Conservation (phyloP, 2,113 vertebrate genomes). For the Ardeotis arabs region DNA sequence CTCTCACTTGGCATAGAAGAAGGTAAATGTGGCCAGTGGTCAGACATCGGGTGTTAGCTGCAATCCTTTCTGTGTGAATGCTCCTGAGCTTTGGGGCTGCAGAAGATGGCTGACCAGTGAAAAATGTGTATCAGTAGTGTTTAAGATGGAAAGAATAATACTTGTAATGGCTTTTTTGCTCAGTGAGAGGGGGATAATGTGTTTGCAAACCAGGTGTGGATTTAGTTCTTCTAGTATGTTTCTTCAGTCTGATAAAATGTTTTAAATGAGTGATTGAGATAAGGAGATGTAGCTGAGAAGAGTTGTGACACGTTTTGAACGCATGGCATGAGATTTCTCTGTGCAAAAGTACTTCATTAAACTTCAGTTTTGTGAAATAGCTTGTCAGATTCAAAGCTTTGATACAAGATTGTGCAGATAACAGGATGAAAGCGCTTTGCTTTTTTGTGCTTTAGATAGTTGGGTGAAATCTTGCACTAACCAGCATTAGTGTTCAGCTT, state of each 20-base stretch:
- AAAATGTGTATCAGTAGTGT: neutral
- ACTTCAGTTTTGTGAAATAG: neutral
- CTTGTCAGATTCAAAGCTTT: neutral
- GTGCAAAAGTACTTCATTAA: neutral
- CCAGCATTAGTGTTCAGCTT: neutral
- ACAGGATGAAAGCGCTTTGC: neutral
- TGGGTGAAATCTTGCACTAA: neutral
- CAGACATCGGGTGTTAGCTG: neutral
- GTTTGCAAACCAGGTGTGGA: neutral
- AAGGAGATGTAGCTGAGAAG: neutral
- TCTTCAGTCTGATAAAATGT: neutral
- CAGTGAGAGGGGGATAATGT: too few relatives aligned
- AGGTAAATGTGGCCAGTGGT: neutral
- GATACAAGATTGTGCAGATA: neutral
- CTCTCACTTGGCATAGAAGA: neutral
- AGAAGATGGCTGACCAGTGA: neutral
- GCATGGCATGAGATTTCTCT: fast-evolving
- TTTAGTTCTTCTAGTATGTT: neutral
- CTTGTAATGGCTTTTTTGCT: neutral
- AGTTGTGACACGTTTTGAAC: neutral
- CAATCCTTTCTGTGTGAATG: neutral
- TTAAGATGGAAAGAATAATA: neutral
- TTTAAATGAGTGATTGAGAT: neutral
- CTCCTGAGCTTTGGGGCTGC: neutral
- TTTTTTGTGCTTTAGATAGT: neutral